A percentile compares a stretch with the other conserved stretches of the same genome.
Conservation (phyloP, 1,140 invertebrate species). For the Calephelis virginiensis region DNA sequence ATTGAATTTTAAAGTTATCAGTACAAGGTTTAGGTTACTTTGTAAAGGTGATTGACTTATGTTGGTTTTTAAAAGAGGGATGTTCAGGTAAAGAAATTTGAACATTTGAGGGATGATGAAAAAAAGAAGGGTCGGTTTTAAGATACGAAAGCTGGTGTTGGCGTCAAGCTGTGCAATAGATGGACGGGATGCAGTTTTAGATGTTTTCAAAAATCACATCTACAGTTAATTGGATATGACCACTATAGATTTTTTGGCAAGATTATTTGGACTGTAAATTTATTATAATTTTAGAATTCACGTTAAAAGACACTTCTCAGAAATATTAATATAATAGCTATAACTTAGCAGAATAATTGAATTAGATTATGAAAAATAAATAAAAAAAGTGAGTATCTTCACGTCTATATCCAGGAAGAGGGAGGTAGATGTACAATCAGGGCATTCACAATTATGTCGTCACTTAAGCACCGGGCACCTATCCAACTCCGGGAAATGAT, state of each 20-base stretch:
- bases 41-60: constrained; percentile 22
- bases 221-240: constrained; percentile 70
- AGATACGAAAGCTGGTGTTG: constrained; percentile 70
- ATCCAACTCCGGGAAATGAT: too few species aligned
- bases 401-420: too few species aligned
- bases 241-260: constrained; percentile 38
- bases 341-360: too few species aligned
- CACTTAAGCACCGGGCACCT: too few species aligned
- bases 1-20: constrained; percentile 18
- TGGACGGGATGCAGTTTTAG: constrained; percentile 70
- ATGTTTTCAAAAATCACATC: constrained; percentile 61
- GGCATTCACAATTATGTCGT: too few species aligned
- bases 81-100: constrained; percentile 75
- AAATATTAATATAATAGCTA: too few species aligned
- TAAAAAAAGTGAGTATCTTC: too few species aligned
- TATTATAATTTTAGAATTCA: not conserved
- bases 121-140: constrained; percentile 73
- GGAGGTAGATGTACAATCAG: too few species aligned
- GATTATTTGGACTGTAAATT: not conserved
- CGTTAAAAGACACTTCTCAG: not conserved
- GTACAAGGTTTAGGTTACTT: constrained; percentile 36
- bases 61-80: constrained; percentile 27
- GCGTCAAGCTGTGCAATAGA: constrained; percentile 70
- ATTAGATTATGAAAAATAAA: too few species aligned
- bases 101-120: constrained; percentile 72